Conservation (phyloP, 2,888 invertebrate genomes). For the Aquatica leii region DNA sequence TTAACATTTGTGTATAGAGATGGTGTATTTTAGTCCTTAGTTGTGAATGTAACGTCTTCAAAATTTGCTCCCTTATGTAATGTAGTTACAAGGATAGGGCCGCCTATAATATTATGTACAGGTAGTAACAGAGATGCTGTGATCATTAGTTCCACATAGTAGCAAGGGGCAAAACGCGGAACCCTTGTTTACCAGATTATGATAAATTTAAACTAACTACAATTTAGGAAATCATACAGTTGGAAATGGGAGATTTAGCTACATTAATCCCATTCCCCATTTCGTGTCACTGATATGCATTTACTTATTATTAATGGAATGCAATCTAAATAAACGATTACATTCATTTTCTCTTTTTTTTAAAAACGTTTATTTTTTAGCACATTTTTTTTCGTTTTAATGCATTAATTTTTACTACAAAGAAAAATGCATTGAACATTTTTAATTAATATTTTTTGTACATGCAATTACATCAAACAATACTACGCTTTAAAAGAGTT, state of each 20-base stretch:
- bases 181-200: constrained; percentile 23
- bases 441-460: too few relatives aligned
- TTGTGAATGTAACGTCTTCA: neutral
- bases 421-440: too few relatives aligned
- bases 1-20: neutral
- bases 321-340: neutral
- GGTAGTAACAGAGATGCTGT: constrained; percentile 15
- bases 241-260: constrained; percentile 9
- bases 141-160: constrained; percentile 14
- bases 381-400: too few relatives aligned
- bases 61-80: neutral
- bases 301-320: neutral
- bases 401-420: too few relatives aligned
- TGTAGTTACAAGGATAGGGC: constrained; percentile 8
- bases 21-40: neutral
- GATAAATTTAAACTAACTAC: constrained; percentile 19
- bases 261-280: neutral
- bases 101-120: constrained; percentile 11
- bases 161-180: constrained; percentile 13
- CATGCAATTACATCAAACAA: too few relatives aligned
- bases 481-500: too few relatives aligned
- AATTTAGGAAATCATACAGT: constrained; percentile 17
- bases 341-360: neutral
- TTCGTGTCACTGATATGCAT: neutral
- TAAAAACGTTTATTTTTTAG: neutral